Percentiles rank a stretch among this genome's conserved stretches.
phyloP scores from a whole-genome alignment of 2,888 invertebrate genomes.

The Venustoraphidia nigricollis region DNA sequence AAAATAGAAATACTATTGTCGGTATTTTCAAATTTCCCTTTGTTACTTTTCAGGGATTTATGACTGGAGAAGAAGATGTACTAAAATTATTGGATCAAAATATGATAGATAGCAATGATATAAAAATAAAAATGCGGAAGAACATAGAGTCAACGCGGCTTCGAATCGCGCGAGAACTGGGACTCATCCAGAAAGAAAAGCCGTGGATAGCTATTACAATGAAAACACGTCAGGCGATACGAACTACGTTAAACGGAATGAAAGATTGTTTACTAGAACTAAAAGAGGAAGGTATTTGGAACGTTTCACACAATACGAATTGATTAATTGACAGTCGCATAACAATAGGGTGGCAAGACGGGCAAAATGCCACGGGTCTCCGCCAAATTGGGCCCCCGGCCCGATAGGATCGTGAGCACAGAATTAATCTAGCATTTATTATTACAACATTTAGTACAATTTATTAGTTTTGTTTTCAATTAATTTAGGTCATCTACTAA shows the following conservation, averaged over 20 bases:
- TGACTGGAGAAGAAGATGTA: conserved; percentile 44
- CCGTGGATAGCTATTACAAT: conserved; percentile 47
- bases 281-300: conserved; percentile 33
- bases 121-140: conserved; percentile 14
- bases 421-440: too few relatives aligned
- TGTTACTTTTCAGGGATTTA: conserved; percentile 30
- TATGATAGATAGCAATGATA: conserved; percentile 24
- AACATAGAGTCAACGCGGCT: conserved; percentile 22
- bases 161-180: conserved; percentile 32
- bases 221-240: conserved; percentile 45
- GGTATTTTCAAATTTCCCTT: not conserved
- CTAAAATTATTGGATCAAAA: conserved; percentile 33
- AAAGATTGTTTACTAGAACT: conserved; percentile 35
- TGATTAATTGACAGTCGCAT: not conserved
- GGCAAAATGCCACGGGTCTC: too few relatives aligned
- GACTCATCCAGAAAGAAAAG: conserved; percentile 36
- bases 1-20: not conserved
- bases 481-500: too few relatives aligned
- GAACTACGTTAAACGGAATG: conserved; percentile 41
- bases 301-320: not conserved
- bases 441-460: too few relatives aligned
- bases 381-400: too few relatives aligned
- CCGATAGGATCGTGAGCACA: too few relatives aligned
- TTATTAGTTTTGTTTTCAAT: too few relatives aligned
- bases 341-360: not conserved